Percentiles rank a stretch among this genome's conserved stretches.
phyloP scores from a whole-genome alignment of 2,113 vertebrate species.

The Austrofundulus limnaeus region DNA sequence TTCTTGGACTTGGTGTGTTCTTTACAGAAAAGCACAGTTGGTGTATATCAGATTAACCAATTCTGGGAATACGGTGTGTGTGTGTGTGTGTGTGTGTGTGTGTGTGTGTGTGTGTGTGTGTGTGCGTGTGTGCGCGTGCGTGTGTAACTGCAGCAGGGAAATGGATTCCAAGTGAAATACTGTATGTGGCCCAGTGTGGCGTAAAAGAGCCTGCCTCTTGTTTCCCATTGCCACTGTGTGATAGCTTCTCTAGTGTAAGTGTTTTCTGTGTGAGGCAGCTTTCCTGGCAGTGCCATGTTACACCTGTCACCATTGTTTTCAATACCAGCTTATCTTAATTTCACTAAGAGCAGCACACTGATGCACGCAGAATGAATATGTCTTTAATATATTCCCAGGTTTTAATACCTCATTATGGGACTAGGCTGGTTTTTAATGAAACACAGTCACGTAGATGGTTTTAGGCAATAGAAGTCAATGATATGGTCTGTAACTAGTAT shows the following conservation, averaged over 20 bases:
- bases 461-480: no score
- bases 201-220: constrained; percentile 42
- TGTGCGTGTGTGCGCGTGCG: no score
- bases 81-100: constrained; percentile 19
- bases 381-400: not conserved
- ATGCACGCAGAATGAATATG: not conserved
- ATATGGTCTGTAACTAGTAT: no score
- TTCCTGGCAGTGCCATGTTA: constrained; percentile 44
- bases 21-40: constrained; percentile 21
- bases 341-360: constrained; percentile 3
- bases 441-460: no score
- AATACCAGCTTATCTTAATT: constrained; percentile 28
- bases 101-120: constrained; percentile 30
- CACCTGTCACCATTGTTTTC: constrained; percentile 26
- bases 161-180: constrained; percentile 67
- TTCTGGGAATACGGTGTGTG: constrained; percentile 14
- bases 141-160: constrained; percentile 50
- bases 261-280: constrained; percentile 38
- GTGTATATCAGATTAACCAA: constrained; percentile 37
- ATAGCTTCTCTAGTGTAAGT: constrained; percentile 13
- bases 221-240: constrained; percentile 23
- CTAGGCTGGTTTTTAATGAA: no score
- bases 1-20: constrained; percentile 25
- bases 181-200: constrained; percentile 65
- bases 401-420: not conserved